Conservation (phyloP, 2,797 vertebrate genomes). For the Silurus lanzhouensis region DNA sequence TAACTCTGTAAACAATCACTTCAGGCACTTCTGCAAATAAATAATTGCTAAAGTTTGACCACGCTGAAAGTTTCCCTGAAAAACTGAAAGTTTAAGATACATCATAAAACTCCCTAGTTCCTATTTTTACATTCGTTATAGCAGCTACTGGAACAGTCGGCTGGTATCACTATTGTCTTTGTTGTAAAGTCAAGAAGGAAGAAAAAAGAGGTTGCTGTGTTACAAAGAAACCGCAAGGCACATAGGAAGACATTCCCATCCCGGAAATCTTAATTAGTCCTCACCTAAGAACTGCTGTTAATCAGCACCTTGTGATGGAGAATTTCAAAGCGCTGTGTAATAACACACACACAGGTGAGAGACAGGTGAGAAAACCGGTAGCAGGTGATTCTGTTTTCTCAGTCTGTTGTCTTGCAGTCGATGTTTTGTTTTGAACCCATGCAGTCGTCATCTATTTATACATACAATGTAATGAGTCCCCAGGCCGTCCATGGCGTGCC, state of each 20-base stretch:
- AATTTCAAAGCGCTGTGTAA: not conserved
- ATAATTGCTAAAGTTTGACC: too few species aligned
- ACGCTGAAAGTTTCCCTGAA: too few species aligned
- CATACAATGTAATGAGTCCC: conserved; percentile 28
- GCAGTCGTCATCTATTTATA: conserved; percentile 32
- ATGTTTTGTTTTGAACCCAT: conserved; percentile 9
- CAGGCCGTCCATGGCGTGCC: not conserved
- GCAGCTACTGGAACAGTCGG: not conserved
- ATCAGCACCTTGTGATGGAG: not conserved
- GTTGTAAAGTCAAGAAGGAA: not conserved
- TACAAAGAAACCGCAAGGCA: not conserved
- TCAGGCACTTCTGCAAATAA: too few species aligned
- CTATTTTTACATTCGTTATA: not conserved
- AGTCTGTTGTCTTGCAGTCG: not conserved
- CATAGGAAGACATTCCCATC: not conserved
- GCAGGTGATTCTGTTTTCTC: not conserved
- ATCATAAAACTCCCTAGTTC: not conserved
- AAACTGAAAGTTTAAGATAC: too few species aligned
- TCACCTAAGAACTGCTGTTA: not conserved
- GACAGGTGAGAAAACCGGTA: conserved; percentile 5
- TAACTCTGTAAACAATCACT: too few species aligned
- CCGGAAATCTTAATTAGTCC: not conserved
- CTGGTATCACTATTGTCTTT: not conserved
- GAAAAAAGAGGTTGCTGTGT: not conserved
- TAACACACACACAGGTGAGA: conserved; percentile 11